Conservation (phyloP, 2,797 vertebrate genomes). For the Emydoidea blandingii region DNA sequence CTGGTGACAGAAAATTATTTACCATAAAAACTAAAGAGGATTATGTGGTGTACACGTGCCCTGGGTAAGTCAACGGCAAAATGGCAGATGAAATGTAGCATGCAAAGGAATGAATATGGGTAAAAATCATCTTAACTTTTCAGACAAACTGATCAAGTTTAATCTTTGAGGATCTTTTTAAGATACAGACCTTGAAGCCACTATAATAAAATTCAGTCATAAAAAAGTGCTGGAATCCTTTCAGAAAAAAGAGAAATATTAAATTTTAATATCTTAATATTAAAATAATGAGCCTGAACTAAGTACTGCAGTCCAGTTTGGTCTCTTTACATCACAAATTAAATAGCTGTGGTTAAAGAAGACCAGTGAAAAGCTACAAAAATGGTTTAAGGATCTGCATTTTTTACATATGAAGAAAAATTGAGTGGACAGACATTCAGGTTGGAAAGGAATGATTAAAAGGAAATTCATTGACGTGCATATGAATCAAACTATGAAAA, state of each 20-base stretch:
- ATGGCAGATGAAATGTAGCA: background rate
- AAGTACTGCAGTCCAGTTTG: background rate
- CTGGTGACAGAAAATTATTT: background rate
- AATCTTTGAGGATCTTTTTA: background rate
- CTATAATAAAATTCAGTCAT: fast-evolving
- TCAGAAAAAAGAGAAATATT: background rate
- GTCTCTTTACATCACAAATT: background rate
- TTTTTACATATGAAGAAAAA: background rate
- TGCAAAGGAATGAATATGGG: background rate
- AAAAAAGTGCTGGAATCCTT: background rate
- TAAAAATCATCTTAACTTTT: background rate
- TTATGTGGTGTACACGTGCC: background rate
- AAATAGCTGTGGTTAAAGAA: background rate
- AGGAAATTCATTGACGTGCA: background rate
- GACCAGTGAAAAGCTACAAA: background rate
- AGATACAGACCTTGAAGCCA: background rate
- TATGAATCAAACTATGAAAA: background rate
- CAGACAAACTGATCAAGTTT: background rate
- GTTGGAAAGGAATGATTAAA: background rate
- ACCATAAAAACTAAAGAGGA: background rate
- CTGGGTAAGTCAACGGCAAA: background rate
- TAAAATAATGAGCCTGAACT: background rate
- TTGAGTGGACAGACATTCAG: background rate
- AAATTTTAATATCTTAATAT: background rate
- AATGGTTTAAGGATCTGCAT: background rate